A percentile compares a stretch with the other conserved stretches of the same genome.
These are phyloP conservation scores for Henicopernis longicauda DNA, from an alignment of 2,113 vertebrate species.

Conservation along the genomic window DNA sequence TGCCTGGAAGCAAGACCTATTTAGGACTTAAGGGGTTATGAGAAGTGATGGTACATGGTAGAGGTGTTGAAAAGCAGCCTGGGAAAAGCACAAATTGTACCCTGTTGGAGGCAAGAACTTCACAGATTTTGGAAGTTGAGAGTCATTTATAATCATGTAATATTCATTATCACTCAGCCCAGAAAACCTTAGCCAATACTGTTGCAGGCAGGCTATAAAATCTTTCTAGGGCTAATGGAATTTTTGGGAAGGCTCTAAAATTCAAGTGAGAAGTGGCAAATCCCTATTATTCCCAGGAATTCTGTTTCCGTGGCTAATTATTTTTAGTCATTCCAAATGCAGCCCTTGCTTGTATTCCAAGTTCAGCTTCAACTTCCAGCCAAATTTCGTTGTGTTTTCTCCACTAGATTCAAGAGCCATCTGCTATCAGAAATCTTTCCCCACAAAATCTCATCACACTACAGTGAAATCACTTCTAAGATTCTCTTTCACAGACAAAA, in stretches of 20 bases:
- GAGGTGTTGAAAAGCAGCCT: not conserved
- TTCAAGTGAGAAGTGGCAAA: not conserved
- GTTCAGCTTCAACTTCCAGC: not conserved
- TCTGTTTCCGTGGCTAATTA: not conserved
- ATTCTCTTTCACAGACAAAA: not conserved
- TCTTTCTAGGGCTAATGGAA: not conserved
- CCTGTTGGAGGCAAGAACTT: not conserved
- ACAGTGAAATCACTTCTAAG: not conserved
- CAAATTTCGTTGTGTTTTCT: not conserved
- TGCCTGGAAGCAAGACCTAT: not conserved
- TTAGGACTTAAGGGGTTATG: not conserved
- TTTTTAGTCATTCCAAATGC: not conserved
- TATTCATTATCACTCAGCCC: not conserved
- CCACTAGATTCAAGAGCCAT: not conserved
- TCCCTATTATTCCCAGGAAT: not conserved
- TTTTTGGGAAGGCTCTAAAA: not conserved
- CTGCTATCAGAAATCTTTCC: not conserved
- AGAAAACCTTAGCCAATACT: not conserved
- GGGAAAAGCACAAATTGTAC: not conserved
- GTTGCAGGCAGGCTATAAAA: not conserved
- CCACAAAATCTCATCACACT: not conserved
- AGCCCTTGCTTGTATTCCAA: not conserved
- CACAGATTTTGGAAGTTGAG: accelerated
- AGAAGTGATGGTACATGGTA: not conserved
- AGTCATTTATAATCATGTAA: not conserved